A percentile compares a stretch with the other conserved stretches of the same genome.
phyloP scores from a whole-genome alignment of 1,140 invertebrate genomes.

The Sitophilus oryzae region DNA sequence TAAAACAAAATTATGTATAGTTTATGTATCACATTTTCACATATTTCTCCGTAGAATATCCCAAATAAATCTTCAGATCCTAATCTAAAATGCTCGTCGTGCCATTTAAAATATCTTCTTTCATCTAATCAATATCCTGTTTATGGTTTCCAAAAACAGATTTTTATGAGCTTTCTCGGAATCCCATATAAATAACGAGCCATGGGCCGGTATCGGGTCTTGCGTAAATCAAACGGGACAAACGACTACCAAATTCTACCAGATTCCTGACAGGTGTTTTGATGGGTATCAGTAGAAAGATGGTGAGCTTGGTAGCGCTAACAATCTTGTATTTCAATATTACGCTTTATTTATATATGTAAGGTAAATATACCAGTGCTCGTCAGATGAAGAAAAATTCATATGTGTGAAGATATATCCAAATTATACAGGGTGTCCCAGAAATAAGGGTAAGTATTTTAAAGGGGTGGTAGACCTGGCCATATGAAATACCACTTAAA shows the following conservation, averaged over 20 bases:
- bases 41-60: not conserved
- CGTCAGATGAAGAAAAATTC: too few relatives aligned
- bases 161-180: slow-evolving; percentile 22
- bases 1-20: too few relatives aligned
- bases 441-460: too few relatives aligned
- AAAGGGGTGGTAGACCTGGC: too few relatives aligned
- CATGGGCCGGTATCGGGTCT: slow-evolving; percentile 16
- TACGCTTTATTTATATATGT: too few relatives aligned
- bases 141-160: slow-evolving; percentile 26
- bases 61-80: slow-evolving; percentile 2
- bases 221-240: slow-evolving; percentile 26
- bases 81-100: slow-evolving; percentile 14
- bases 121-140: slow-evolving; percentile 26
- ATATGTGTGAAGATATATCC: too few relatives aligned
- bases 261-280: slow-evolving; percentile 25
- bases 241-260: slow-evolving; percentile 26
- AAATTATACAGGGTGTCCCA: too few relatives aligned
- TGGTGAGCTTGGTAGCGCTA: too few relatives aligned
- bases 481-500: too few relatives aligned
- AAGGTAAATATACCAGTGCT: too few relatives aligned
- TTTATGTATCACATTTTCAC: too few relatives aligned
- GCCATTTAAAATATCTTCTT: slow-evolving; percentile 26
- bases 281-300: slow-evolving; percentile 19
- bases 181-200: not conserved
- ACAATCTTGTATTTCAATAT: too few relatives aligned